Evolutionary conservation across 2,888 invertebrate genomes (phyloP).

Genomic region (Drosophila koepferae): DNA sequence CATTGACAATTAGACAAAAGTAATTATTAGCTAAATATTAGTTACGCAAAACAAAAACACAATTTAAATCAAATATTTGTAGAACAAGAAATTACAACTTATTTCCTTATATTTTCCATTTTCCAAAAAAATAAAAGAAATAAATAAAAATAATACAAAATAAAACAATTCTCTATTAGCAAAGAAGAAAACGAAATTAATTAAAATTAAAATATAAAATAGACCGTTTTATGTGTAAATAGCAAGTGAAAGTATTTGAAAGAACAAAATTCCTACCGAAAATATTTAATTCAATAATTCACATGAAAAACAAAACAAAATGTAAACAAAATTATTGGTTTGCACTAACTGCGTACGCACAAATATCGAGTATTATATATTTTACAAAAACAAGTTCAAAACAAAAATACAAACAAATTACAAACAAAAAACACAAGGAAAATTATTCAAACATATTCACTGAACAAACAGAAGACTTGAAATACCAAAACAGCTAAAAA

Average conservation of each 20-base stretch:
- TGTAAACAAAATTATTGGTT: slow-evolving; percentile 46
- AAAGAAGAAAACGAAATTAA: slow-evolving; percentile 10
- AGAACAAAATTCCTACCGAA: slow-evolving; percentile 80
- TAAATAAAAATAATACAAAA: slow-evolving; percentile 1
- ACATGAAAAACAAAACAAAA: slow-evolving; percentile 8
- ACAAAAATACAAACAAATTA: slow-evolving; percentile 24
- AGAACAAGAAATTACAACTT: slow-evolving; percentile 30
- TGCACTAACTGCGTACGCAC: slow-evolving; percentile 74
- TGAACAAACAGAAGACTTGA: slow-evolving; percentile 74
- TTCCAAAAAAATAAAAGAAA: slow-evolving; percentile 1
- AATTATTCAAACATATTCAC: slow-evolving; percentile 49
- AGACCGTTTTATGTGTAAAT: slow-evolving; percentile 71
- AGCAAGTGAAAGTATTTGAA: slow-evolving; percentile 63
- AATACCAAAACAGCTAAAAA: slow-evolving; percentile 56
- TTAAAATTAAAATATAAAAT: slow-evolving; percentile 26
- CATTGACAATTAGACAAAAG: slow-evolving; percentile 53
- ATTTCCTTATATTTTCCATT: slow-evolving; percentile 17
- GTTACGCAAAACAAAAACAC: slow-evolving; percentile 33
- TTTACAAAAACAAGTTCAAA: slow-evolving; percentile 57
- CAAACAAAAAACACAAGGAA: slow-evolving; percentile 13
- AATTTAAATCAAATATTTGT: slow-evolving; percentile 46
- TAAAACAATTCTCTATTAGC: slow-evolving; percentile 14
- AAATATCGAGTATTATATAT: slow-evolving; percentile 72
- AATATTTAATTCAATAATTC: slow-evolving; percentile 50
- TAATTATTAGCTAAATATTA: slow-evolving; percentile 63